These are phyloP conservation scores for Lithophane ornitopus DNA, from an alignment of 2,888 invertebrate genomes.

Conservation along the genomic window DNA sequence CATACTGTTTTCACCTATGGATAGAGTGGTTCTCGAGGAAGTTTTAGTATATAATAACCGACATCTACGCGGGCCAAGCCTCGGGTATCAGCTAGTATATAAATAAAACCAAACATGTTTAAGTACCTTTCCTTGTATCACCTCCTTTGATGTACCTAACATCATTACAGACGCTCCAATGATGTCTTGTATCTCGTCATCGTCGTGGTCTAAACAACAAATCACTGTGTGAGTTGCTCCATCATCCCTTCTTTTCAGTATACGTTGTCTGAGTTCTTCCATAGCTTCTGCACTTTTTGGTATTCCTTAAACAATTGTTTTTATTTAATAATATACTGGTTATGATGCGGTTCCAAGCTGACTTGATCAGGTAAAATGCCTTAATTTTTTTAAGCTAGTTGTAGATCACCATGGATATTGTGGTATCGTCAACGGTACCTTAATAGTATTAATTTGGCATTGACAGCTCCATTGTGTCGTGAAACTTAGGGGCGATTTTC, in stretches of 20 bases:
- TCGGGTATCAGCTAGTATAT: too few relatives aligned
- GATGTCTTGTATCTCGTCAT: conserved; percentile 25
- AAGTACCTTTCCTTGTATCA: conserved; percentile 13
- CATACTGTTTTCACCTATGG: too few relatives aligned
- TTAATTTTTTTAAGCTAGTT: neutral
- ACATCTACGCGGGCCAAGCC: too few relatives aligned
- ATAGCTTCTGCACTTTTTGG: conserved; percentile 58
- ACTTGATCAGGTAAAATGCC: neutral
- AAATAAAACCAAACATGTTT: neutral
- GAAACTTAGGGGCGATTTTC: neutral
- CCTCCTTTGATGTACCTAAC: conserved; percentile 9
- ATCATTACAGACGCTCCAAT: conserved; percentile 41
- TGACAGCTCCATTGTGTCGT: neutral
- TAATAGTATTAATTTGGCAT: neutral
- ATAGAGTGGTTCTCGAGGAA: too few relatives aligned
- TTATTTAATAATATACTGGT: too few relatives aligned
- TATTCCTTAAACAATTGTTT: conserved; percentile 22
- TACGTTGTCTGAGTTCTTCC: conserved; percentile 59
- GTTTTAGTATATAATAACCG: too few relatives aligned
- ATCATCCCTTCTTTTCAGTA: conserved; percentile 44
- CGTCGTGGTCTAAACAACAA: conserved; percentile 70
- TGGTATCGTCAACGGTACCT: neutral
- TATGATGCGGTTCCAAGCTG: neutral
- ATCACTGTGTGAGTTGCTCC: conserved; percentile 57
- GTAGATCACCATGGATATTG: neutral